Evolutionary conservation across 2,113 vertebrate genomes (phyloP), one percentile per base, ranked within the genome.

Genomic region (Saccopteryx bilineata): DNA sequence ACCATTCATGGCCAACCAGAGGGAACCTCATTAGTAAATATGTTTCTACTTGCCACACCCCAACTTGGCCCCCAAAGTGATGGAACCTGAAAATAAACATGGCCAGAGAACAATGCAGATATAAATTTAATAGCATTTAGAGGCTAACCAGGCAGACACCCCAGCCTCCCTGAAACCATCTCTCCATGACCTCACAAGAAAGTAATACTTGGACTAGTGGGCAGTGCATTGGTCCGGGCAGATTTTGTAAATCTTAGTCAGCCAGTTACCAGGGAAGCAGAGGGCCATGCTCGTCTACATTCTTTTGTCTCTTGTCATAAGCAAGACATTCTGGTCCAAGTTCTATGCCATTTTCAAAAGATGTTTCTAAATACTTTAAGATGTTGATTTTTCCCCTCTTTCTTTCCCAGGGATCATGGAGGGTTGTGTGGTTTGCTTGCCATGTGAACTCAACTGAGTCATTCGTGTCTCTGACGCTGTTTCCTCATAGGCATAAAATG

Each of bases 11-110:
- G 26, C 78, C 68, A 87, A 74, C 50, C 63, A 72, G 11, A 61
- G 84, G 60, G 23, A 60, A 92, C 78, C 60, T 94, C 83, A 87
- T 90, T 76, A 90, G 93, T 50, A 54, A 93, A 13, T 93, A 76
- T 17, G 15, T 56, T 31, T 56, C 46, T 90, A 63, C 72, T 60
- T 79, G 78, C 63, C 93, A 75, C 68, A 54, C 72, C 78, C 92
- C 28, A 54, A 31, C 68, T 50, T 96, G 58, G 72, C 78, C 82
- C 58, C 78, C 79, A 68, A 85, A 93, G n/a, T 56, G 58, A 82
- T 12, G 23, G 39, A 9, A 18, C n/a, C 61, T 92, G 72, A 92
- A 94, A 90, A 90, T 66, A 63, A n/a, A 52, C 17, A 28, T 14
- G 24, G 21, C 8, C 17, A 74, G 26, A 84, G 82, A 65, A 66